phyloP scores from a whole-genome alignment of 1,140 invertebrate species.

The Gryllus bimaculatus region DNA sequence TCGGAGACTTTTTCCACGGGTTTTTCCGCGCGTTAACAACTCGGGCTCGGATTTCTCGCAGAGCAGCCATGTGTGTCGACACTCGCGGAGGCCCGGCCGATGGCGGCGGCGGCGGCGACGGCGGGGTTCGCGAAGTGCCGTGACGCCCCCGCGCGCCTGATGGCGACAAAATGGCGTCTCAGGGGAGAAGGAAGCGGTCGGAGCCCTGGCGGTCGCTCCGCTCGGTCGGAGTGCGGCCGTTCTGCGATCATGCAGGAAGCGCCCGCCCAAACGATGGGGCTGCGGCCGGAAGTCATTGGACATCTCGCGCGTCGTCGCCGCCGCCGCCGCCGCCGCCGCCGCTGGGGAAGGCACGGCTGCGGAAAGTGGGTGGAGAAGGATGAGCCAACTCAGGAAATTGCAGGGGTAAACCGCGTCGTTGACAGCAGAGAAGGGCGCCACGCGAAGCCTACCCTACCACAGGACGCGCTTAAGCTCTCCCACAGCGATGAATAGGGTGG shows the following conservation, averaged over 20 bases:
- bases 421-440: too few species aligned
- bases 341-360: neutral
- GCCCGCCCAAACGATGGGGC: neutral
- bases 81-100: too few species aligned
- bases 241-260: neutral
- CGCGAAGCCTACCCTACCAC: too few species aligned
- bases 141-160: conserved; percentile 9
- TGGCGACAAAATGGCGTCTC: conserved; percentile 24
- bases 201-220: conserved; percentile 32
- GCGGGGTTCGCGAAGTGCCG: neutral
- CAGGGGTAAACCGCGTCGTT: too few species aligned
- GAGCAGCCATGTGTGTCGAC: neutral
- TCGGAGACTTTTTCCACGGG: neutral
- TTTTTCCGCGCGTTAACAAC: neutral
- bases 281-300: neutral
- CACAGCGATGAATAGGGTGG: too few species aligned
- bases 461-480: too few species aligned
- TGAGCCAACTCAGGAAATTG: too few species aligned
- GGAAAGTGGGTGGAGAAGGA: neutral
- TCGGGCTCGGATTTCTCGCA: neutral
- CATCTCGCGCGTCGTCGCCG: conserved; percentile 3
- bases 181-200: conserved; percentile 17
- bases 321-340: neutral
- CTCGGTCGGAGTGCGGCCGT: neutral
- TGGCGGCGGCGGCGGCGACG: neutral